Percentiles rank a stretch among this genome's conserved stretches.
Conservation (phyloP, 2,797 vertebrate species). For the Myripristis murdjan region DNA sequence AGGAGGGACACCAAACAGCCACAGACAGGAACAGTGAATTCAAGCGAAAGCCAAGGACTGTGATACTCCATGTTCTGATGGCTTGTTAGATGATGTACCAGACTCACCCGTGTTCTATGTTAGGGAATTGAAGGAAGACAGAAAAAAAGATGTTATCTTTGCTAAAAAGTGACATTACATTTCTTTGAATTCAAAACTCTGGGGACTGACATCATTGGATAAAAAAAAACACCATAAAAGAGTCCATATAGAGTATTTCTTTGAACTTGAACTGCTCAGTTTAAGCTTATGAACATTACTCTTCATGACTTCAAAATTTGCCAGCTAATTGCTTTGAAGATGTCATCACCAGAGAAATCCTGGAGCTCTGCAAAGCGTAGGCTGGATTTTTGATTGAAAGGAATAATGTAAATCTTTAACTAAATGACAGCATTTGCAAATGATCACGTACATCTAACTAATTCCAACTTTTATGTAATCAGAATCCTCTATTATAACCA, state of each 20-base stretch:
- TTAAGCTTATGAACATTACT: conserved; percentile 37
- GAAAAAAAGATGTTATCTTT: conserved; percentile 37
- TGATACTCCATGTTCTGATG: conserved; percentile 13
- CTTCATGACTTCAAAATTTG: conserved; percentile 34
- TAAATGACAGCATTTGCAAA: conserved; percentile 19
- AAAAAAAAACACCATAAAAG: conserved; percentile 27
- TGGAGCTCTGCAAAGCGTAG: neutral
- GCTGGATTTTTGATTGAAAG: conserved; percentile 18
- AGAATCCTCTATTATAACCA: too few species aligned
- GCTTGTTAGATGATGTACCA: conserved; percentile 17
- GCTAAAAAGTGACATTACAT: conserved; percentile 45
- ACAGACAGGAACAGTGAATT: neutral
- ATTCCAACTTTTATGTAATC: too few species aligned
- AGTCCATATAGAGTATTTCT: conserved; percentile 39
- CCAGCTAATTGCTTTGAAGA: conserved; percentile 12
- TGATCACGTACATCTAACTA: conserved; percentile 3
- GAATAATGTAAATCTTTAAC: conserved; percentile 47
- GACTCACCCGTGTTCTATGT: conserved; percentile 4
- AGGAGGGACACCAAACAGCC: conserved; percentile 18
- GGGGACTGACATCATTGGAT: conserved; percentile 28
- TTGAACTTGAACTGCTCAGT: conserved; percentile 42
- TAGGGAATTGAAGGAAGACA: conserved; percentile 25
- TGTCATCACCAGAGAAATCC: neutral
- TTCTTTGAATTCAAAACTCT: conserved; percentile 39
- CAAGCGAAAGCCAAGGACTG: neutral